These are phyloP conservation scores for Anthophora plumipes DNA, from an alignment of 2,888 invertebrate species.

Conservation along the genomic window DNA sequence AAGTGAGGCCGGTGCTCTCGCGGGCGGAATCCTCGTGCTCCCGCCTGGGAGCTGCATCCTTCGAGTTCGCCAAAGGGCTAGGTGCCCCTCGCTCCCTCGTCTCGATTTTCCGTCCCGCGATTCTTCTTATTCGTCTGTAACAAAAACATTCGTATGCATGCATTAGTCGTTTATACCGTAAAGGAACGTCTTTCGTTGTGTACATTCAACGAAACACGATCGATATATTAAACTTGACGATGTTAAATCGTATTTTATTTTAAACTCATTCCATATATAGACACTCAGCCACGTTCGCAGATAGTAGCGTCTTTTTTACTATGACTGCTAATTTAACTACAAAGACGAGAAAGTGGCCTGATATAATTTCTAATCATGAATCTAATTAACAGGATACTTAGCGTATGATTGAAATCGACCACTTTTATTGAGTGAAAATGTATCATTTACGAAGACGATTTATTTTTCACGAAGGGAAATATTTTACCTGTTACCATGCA, in stretches of 20 bases:
- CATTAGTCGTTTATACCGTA: neutral
- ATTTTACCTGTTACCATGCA: no score
- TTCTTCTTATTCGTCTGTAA: slow-evolving; percentile 73
- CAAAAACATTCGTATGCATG: slow-evolving; percentile 13
- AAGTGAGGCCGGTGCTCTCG: slow-evolving; percentile 80
- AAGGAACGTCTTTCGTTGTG: neutral
- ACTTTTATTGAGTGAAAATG: no score
- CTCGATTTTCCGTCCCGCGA: slow-evolving; percentile 79
- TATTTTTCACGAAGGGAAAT: no score
- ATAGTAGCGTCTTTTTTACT: slow-evolving; percentile 39
- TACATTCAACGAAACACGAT: slow-evolving; percentile 40
- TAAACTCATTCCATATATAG: slow-evolving; percentile 54
- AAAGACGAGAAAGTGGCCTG: neutral
- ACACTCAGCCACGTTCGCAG: slow-evolving; percentile 44
- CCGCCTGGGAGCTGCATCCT: slow-evolving; percentile 85
- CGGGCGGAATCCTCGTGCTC: slow-evolving; percentile 83
- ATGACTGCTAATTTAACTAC: neutral
- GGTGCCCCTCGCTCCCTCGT: slow-evolving; percentile 83
- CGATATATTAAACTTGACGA: slow-evolving; percentile 48
- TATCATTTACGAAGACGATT: no score
- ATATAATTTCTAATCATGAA: neutral
- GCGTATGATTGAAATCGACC: no score
- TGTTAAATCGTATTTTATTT: slow-evolving; percentile 62
- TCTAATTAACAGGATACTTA: no score
- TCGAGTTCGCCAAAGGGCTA: slow-evolving; percentile 84